A percentile compares a stretch with the other conserved stretches of the same genome.
These are phyloP conservation scores for Alouatta palliata DNA, from an alignment of 2,113 vertebrate genomes.

Conservation along the genomic window DNA sequence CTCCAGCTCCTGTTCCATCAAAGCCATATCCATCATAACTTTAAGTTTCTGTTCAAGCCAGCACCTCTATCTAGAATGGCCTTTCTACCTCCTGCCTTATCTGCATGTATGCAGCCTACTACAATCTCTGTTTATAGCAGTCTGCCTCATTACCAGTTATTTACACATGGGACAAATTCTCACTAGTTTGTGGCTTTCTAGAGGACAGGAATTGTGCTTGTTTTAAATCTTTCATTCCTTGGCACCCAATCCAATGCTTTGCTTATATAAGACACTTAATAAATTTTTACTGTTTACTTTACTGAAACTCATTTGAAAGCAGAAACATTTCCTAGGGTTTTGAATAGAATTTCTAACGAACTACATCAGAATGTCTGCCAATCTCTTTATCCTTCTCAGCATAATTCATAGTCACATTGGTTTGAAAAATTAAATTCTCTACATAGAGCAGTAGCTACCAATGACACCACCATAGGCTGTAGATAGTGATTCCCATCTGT, in stretches of 20 bases:
- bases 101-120: background rate
- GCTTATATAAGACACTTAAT: background rate
- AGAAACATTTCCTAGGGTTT: background rate
- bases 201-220: background rate
- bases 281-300: constrained; percentile 20
- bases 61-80: background rate
- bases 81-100: background rate
- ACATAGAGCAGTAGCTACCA: background rate
- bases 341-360: background rate
- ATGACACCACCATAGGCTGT: background rate
- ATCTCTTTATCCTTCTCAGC: background rate
- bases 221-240: background rate
- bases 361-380: background rate
- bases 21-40: background rate
- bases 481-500: background rate
- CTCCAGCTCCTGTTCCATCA: background rate
- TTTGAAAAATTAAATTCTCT: constrained; percentile 38
- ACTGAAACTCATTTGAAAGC: background rate
- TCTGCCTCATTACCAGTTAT: background rate
- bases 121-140: background rate
- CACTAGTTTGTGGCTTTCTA: background rate
- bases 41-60: background rate
- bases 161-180: background rate
- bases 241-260: background rate
- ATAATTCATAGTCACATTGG: background rate